Base-by-base conservation (phyloP, 2,113 vertebrate genomes). In the Arizona elegans region DNA sequence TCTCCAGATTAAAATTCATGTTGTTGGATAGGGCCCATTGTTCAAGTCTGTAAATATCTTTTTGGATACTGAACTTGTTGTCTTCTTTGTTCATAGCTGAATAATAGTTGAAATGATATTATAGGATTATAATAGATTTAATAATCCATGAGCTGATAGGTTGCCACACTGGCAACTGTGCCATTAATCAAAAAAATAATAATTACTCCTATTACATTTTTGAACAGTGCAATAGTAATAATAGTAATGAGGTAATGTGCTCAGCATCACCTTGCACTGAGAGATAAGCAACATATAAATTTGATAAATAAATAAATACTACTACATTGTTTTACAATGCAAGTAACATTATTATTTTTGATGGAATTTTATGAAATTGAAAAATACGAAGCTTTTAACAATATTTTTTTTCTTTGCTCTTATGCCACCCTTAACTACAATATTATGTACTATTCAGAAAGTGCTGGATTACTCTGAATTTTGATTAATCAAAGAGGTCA, bases 401-500 rank as follows among this genome's bases (percentile, higher is more conserved):
- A 33, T 9, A 12, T 92, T 26, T 81, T 17, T 17, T 17, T 33
- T 26, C 11, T 70, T 70, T 70, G 29, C 24, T 52, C 94, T 91
- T 90, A 88, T 56, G 50, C 62, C 92, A 81, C 70, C 53, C 55
- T 43, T 90, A 65, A 94, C 95, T 92, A 12, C 92, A 96, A 90
- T 96, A 59, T 96, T 92, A 93, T 93, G 70, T 89, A 95, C 59
- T 87, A 29, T 29, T 95, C 90, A 94, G 91, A 91, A 43, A 92
- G 81, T 58, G 89, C 85, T 94, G 93, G 12, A 0, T 96, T 95
- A 92, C 88, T 86, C 19, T 93, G 93, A 95, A 95, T 97, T 97
- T 89, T 95, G 91, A 97, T 95, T 96, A 96, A 94, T 50, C 89
- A 92, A 93, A 92, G 75, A 2, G 89, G 95, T 94, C 94, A 92